Evolutionary conservation across 2,888 invertebrate species (phyloP).

Genomic region (Drosophila birchii): DNA sequence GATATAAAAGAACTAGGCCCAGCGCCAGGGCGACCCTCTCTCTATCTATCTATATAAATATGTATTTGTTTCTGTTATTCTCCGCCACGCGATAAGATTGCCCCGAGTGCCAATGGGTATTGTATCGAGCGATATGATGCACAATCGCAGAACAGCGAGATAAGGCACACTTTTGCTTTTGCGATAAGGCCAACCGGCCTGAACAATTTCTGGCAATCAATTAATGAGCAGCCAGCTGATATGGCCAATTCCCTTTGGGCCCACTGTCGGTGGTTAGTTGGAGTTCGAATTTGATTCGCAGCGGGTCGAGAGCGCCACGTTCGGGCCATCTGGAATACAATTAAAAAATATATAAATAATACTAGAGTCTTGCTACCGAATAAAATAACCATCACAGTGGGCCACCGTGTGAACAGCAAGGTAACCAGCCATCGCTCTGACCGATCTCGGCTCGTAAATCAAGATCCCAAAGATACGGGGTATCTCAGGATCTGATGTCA

Average conservation of each 20-base stretch:
- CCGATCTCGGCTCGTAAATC: conserved; percentile 50
- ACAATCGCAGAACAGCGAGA: conserved; percentile 41
- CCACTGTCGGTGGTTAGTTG: conserved; percentile 63
- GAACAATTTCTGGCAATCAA: conserved; percentile 72
- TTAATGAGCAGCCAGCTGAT: conserved; percentile 66
- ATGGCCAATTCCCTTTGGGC: conserved; percentile 40
- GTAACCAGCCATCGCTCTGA: conserved; percentile 10
- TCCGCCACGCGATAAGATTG: conserved; percentile 40
- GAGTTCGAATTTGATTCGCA: conserved; percentile 72
- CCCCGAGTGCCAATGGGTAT: conserved; percentile 33
- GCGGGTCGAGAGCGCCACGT: conserved; percentile 66
- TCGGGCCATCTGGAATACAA: conserved; percentile 36
- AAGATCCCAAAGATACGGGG: conserved; percentile 56
- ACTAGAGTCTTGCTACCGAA: conserved; percentile 27
- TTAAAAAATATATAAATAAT: conserved; percentile 39
- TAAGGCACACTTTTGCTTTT: conserved; percentile 55
- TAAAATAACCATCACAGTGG: conserved; percentile 19
- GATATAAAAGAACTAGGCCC: conserved; percentile 8
- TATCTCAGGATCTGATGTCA: conserved; percentile 64
- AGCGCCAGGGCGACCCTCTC: conserved; percentile 2
- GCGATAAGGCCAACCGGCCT: conserved; percentile 43
- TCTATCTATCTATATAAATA: background rate
- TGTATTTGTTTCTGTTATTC: conserved; percentile 16
- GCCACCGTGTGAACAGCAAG: conserved; percentile 29
- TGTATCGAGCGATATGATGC: conserved; percentile 30